A percentile compares a stretch with the other conserved stretches of the same genome.
phyloP scores from a whole-genome alignment of 1,140 invertebrate species.

The Liolophura sinensis region DNA sequence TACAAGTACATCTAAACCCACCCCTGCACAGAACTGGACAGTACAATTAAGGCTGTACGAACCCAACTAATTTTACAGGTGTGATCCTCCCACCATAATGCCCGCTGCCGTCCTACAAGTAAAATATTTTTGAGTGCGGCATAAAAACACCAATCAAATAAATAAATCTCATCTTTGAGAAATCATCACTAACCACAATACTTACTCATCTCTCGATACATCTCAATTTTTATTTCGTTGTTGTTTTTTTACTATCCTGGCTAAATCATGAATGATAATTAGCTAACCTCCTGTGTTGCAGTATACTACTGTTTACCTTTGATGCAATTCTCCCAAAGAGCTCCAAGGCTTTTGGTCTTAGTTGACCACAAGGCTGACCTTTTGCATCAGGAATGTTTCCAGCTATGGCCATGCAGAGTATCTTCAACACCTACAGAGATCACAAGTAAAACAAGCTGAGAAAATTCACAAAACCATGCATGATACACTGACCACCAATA shows the following conservation, averaged over 20 bases:
- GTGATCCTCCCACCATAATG: too few species aligned
- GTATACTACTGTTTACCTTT: conserved; percentile 29
- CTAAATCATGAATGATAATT: background rate
- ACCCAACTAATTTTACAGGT: background rate
- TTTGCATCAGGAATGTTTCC: conserved; percentile 67
- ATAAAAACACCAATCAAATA: too few species aligned
- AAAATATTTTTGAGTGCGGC: too few species aligned
- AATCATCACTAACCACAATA: background rate
- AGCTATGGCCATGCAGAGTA: conserved; percentile 74
- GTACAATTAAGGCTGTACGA: background rate
- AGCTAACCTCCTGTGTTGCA: background rate
- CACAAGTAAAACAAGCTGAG: conserved; percentile 6
- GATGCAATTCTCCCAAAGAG: conserved; percentile 81
- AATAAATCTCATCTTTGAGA: background rate
- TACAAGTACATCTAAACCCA: background rate
- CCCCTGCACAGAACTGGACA: background rate
- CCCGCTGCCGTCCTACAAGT: too few species aligned
- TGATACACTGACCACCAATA: background rate
- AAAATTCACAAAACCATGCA: background rate
- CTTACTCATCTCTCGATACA: background rate
- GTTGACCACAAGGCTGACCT: conserved; percentile 61
- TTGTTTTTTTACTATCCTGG: background rate
- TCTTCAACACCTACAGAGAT: conserved; percentile 65
- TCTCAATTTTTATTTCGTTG: background rate
- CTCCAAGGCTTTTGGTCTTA: conserved; percentile 68